Evolutionary conservation across 2,797 vertebrate species (phyloP).

Genomic region (Melanotaenia parkinsoni): DNA sequence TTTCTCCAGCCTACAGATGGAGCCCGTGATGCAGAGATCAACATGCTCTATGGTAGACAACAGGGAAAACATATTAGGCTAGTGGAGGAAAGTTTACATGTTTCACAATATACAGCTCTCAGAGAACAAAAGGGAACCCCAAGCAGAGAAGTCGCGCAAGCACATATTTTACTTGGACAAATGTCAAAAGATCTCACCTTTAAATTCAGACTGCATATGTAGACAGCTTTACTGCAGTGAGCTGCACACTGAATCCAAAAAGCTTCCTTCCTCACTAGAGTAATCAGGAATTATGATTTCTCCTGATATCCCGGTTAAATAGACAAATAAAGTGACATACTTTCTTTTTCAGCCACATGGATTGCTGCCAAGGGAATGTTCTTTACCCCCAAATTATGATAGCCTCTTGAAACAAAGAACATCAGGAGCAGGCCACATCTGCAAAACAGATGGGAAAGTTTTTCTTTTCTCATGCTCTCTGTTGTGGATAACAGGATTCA

Average conservation of each 20-base stretch:
- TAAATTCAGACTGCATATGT: background rate
- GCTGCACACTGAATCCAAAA: background rate
- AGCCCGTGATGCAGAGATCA: slow-evolving; percentile 44
- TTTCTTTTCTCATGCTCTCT: too few relatives aligned
- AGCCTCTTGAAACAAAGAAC: background rate
- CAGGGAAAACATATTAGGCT: background rate
- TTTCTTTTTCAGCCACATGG: background rate
- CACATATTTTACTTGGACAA: background rate
- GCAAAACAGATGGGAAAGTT: too few relatives aligned
- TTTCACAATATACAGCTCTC: background rate
- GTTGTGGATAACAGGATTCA: background rate
- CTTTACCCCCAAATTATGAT: background rate
- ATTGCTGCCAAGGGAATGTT: background rate
- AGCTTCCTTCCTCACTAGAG: background rate
- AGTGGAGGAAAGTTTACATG: slow-evolving; percentile 17
- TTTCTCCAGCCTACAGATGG: slow-evolving; percentile 65
- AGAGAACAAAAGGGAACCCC: background rate
- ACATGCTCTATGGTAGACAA: slow-evolving; percentile 3
- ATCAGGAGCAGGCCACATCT: background rate
- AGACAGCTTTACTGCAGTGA: background rate
- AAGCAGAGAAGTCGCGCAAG: too few relatives aligned
- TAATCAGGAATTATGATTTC: background rate
- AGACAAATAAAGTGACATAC: too few relatives aligned
- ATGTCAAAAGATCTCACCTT: background rate
- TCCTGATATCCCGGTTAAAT: too few relatives aligned